phyloP scores from a whole-genome alignment of 2,797 vertebrate genomes.

The Amphiprion clarkii region DNA sequence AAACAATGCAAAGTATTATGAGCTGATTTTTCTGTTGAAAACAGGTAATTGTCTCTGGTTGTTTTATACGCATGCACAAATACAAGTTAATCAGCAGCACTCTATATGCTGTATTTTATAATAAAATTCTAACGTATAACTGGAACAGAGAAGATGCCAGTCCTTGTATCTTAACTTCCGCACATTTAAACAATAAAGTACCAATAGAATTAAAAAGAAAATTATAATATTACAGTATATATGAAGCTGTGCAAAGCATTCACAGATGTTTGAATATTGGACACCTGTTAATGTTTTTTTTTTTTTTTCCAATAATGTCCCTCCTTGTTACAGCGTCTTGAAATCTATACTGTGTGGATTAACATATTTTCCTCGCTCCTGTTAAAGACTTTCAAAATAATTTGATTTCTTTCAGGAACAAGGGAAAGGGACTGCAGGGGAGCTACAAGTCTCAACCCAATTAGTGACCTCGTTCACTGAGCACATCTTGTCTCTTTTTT shows the following conservation, averaged over 20 bases:
- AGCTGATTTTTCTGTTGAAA: no score
- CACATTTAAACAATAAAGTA: no score
- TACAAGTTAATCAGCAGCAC: no score
- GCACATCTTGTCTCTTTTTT: slow-evolving; percentile 51
- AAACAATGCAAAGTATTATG: no score
- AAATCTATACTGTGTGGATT: slow-evolving; percentile 39
- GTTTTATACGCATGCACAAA: no score
- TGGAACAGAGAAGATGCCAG: no score
- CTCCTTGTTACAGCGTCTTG: slow-evolving; percentile 11
- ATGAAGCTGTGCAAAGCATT: not conserved
- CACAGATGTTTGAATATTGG: not conserved
- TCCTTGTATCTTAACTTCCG: no score
- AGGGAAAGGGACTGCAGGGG: slow-evolving; percentile 56
- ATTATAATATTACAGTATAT: no score
- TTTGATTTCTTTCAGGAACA: slow-evolving; percentile 71
- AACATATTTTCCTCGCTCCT: slow-evolving; percentile 66
- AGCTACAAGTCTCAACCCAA: slow-evolving; percentile 78
- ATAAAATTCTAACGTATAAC: no score
- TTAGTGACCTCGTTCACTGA: slow-evolving; percentile 77
- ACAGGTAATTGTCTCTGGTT: no score
- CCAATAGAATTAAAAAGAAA: no score
- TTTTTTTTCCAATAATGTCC: slow-evolving; percentile 20
- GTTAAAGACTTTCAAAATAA: slow-evolving; percentile 68
- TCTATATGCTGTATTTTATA: no score
- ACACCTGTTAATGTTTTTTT: slow-evolving; percentile 38